Base-by-base conservation (phyloP, 2,888 invertebrate species). In the Rotaria macrura region DNA sequence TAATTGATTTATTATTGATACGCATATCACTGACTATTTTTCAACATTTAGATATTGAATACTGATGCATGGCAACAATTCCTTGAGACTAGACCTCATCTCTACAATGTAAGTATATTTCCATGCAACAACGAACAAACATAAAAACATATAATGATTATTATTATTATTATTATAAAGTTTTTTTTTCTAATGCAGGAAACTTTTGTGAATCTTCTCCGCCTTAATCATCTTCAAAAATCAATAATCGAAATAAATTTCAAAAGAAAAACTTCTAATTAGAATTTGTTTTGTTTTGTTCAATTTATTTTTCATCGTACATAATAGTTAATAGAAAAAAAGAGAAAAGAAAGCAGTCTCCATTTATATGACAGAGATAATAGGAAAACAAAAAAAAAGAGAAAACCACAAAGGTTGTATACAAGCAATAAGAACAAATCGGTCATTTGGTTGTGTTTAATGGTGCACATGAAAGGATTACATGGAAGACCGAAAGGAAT, bases 361-460 rank as follows among this genome's bases (percentile, higher is more conserved):
- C 65, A 54, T 65, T 29, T 52, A 25, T 65, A 65, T 65, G 34
- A 65, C 65, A 65, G 65, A 65, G 65, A 65, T 29, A 65, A 65
- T 65, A 65, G 65, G 65, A 65, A 65, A 65, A 34, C 34, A 65
- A 38, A n/a, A n/a, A n/a, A n/a, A n/a, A 65, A 34, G 65, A 65
- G 29, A 65, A 65, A 65, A 65, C 65, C 65, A 65, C 65, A 34
- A 65, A 65, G 65, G 65, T 29, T 65, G 65, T 65, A 65, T 65
- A 65, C 65, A 65, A 29, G 65, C 65, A 65, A 65, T 65, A 34
- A 65, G 34, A 65, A 65, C 34, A 65, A 65, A 65, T 65, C 29
- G 65, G 65, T 65, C 65, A 34, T 5, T 34, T 20, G 54, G 54
- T 23, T 7, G 54, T 54, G 54, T 9, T n/a, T 54, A 29, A 20